Evolutionary conservation across 2,113 vertebrate genomes (phyloP).

Genomic region (Apaloderma vittatum): DNA sequence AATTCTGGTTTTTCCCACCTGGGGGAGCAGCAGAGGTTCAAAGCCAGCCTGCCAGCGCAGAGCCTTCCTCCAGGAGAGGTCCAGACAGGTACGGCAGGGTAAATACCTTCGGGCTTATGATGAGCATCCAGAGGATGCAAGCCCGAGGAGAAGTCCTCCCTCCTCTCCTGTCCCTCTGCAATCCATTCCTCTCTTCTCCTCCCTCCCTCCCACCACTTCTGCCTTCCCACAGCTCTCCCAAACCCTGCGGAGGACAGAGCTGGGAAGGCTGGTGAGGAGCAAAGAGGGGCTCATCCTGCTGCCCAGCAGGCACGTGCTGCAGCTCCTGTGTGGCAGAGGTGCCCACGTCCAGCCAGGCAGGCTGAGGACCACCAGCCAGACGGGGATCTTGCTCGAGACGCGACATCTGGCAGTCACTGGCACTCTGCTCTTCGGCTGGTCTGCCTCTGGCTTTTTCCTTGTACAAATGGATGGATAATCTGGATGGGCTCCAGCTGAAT

Average conservation of each 20-base stretch:
- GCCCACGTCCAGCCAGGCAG: background rate
- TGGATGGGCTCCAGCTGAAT: slow-evolving; percentile 5
- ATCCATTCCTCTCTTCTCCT: background rate
- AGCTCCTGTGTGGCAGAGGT: background rate
- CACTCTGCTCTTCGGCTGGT: background rate
- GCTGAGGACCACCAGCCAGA: background rate
- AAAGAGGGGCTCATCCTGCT: background rate
- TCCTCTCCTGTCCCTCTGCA: background rate
- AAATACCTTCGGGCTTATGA: background rate
- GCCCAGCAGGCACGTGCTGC: background rate
- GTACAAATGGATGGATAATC: background rate
- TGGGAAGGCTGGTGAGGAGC: background rate
- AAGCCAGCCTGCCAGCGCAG: background rate
- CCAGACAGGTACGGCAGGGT: background rate
- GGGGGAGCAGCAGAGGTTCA: slow-evolving; percentile 59
- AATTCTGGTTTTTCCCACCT: slow-evolving; percentile 63
- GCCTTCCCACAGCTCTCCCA: background rate
- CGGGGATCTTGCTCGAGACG: accelerated
- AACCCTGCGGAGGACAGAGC: background rate
- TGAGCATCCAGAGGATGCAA: background rate
- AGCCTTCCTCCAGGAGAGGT: background rate
- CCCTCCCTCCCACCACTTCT: background rate
- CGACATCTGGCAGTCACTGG: background rate
- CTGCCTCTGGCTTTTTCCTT: slow-evolving; percentile 22
- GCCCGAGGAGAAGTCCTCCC: background rate